A percentile compares a stretch with the other conserved stretches of the same genome.
These are phyloP conservation scores for Bombus affinis DNA, from an alignment of 1,140 invertebrate species.

Conservation along the genomic window DNA sequence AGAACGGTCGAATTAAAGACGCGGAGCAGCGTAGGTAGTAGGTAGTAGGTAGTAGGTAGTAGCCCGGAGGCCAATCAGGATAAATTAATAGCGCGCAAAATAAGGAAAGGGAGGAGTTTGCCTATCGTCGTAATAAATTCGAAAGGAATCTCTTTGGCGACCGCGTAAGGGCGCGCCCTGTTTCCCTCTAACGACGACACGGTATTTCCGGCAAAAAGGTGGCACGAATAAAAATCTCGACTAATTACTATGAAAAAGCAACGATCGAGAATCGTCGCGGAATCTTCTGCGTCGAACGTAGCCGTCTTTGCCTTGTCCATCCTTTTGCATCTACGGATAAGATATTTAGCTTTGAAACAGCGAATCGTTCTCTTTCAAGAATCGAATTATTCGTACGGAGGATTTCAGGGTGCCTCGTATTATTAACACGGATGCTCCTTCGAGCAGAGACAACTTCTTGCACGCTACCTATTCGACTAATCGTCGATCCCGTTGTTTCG, in stretches of 20 bases:
- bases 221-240: background rate
- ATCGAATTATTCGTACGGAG: too few species aligned
- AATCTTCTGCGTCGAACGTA: too few species aligned
- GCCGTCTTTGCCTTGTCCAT: too few species aligned
- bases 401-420: too few species aligned
- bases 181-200: background rate
- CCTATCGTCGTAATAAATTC: slow-evolving; percentile 21
- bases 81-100: slow-evolving; percentile 15
- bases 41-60: background rate
- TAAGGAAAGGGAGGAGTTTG: slow-evolving; percentile 3
- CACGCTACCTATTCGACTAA: rapidly evolving
- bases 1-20: slow-evolving; percentile 10
- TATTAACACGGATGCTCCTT: too few species aligned
- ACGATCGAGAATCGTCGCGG: too few species aligned
- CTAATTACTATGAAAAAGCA: background rate
- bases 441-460: too few species aligned
- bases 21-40: background rate
- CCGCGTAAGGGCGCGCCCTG: background rate
- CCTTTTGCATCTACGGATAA: too few species aligned
- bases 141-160: background rate
- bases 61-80: slow-evolving; percentile 11
- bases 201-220: background rate
- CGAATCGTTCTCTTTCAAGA: too few species aligned
- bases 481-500: too few species aligned
- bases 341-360: too few species aligned